These are phyloP conservation scores for Coelinius sp. DNA, from an alignment of 2,888 invertebrate species.

Conservation along the genomic window DNA sequence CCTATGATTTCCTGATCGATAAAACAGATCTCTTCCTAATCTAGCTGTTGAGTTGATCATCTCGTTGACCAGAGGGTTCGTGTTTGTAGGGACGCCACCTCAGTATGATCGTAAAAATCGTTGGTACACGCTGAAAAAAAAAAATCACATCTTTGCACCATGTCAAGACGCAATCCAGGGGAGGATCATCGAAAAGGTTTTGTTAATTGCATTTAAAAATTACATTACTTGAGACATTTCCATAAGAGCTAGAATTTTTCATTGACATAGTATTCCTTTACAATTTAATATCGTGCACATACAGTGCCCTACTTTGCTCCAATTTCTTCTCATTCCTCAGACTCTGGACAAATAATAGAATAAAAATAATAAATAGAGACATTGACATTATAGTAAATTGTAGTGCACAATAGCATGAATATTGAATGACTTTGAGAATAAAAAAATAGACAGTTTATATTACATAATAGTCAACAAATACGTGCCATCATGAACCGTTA, in stretches of 20 bases:
- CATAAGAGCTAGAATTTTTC: background rate
- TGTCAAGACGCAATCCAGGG: constrained; percentile 60
- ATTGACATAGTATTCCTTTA: background rate
- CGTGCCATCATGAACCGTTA: background rate
- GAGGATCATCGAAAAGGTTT: constrained; percentile 69
- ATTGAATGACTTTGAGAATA: background rate
- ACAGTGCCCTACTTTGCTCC: background rate
- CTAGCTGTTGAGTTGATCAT: constrained; percentile 40
- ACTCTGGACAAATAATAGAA: background rate
- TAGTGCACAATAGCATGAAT: background rate
- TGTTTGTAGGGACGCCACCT: constrained; percentile 30
- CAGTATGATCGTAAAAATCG: constrained; percentile 45
- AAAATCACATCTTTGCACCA: constrained; percentile 49
- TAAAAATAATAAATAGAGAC: background rate
- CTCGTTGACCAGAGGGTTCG: constrained; percentile 52
- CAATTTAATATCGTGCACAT: background rate
- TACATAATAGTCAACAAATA: constrained; percentile 7
- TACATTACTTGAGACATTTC: background rate
- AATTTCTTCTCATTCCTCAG: background rate
- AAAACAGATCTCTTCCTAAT: background rate
- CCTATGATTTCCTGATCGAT: background rate
- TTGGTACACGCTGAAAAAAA: constrained; percentile 38
- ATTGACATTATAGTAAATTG: background rate
- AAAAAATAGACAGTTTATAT: background rate
- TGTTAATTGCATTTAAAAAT: constrained; percentile 50